Evolutionary conservation across 2,888 invertebrate species (phyloP).

Genomic region (Cerceris ruficornis): DNA sequence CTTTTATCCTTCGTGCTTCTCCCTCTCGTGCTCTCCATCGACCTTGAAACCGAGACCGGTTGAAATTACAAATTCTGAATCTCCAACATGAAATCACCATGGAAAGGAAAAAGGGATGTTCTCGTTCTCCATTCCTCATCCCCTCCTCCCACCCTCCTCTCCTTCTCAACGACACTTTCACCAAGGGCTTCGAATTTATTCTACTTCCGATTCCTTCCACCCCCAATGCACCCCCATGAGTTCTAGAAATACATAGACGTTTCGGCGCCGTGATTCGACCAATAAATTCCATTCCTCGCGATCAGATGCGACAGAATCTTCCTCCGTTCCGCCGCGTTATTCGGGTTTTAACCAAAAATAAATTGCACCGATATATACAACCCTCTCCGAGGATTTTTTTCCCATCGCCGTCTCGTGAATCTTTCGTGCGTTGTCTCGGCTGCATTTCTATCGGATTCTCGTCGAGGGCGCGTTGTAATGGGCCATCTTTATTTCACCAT

Average conservation of each 20-base stretch:
- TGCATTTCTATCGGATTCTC: conserved; percentile 16
- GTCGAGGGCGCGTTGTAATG: background rate
- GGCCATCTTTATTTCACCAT: background rate
- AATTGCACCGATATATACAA: conserved; percentile 42
- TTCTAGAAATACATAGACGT: conserved; percentile 46
- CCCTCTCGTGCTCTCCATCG: no score
- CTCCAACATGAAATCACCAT: conserved; percentile 10
- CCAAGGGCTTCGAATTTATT: conserved; percentile 39
- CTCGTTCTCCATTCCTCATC: background rate
- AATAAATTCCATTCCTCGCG: conserved; percentile 69
- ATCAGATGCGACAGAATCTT: conserved; percentile 52
- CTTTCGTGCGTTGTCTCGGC: background rate
- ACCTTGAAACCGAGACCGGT: background rate
- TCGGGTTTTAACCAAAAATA: conserved; percentile 66
- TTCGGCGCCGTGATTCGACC: conserved; percentile 67
- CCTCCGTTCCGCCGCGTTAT: conserved; percentile 35
- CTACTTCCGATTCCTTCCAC: conserved; percentile 30
- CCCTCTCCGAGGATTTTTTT: conserved; percentile 13
- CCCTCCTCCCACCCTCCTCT: background rate
- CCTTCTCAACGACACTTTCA: conserved; percentile 24
- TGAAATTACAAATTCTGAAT: conserved; percentile 47
- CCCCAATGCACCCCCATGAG: conserved; percentile 13
- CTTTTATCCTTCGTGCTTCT: no score
- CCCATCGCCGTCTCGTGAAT: background rate
- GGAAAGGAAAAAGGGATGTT: conserved; percentile 3